A percentile compares a stretch with the other conserved stretches of the same genome.
Conservation (phyloP, 2,888 invertebrate genomes). For the Nemotelus nigrinus region DNA sequence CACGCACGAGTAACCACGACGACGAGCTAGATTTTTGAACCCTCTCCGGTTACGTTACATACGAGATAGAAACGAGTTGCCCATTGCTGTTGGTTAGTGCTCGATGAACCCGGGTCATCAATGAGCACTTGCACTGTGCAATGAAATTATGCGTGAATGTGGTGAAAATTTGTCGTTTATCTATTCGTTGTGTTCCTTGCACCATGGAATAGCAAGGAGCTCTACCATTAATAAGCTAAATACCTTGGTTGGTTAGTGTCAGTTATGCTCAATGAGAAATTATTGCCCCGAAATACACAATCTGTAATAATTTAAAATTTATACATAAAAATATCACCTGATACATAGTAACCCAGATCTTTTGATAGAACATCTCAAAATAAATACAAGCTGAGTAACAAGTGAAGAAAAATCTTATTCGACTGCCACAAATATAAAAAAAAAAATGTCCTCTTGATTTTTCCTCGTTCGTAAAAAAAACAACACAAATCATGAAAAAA, state of each 20-base stretch:
- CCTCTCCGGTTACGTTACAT: not conserved
- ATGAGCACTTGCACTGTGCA: not conserved
- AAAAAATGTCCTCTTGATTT: not conserved
- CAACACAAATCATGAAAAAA: slow-evolving; percentile 5
- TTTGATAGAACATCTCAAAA: too few relatives aligned
- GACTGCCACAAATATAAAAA: not conserved
- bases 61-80: not conserved
- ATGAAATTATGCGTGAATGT: too few relatives aligned
- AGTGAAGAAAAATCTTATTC: slow-evolving; percentile 3
- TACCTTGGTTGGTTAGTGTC: too few relatives aligned
- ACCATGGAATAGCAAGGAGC: slow-evolving; percentile 54
- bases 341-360: not conserved
- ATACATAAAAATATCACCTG: too few relatives aligned
- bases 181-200: slow-evolving; percentile 49
- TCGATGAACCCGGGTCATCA: not conserved
- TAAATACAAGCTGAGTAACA: too few relatives aligned
- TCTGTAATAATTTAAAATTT: too few relatives aligned
- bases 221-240: not conserved
- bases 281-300: too few relatives aligned
- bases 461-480: not conserved
- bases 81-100: not conserved
- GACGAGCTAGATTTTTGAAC: slow-evolving; percentile 6
- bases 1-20: slow-evolving; percentile 15
- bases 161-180: too few relatives aligned
- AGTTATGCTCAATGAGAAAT: too few relatives aligned